Percentiles rank a stretch among this genome's conserved stretches.
These are phyloP conservation scores for Tragelaphus scriptus DNA, from an alignment of 2,113 vertebrate genomes.

Conservation along the genomic window DNA sequence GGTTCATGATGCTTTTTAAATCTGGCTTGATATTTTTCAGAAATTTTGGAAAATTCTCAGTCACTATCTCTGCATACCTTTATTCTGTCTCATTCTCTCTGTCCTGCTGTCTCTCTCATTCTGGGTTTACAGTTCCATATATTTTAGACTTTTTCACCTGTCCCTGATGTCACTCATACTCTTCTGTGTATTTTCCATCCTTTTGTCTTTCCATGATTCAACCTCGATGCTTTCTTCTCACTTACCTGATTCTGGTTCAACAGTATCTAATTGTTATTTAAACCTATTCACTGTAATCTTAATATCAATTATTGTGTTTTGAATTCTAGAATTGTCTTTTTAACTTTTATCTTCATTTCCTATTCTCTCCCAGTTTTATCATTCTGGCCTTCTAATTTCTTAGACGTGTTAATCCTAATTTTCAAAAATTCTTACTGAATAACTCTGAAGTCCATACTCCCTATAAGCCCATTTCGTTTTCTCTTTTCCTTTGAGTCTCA, in stretches of 20 bases:
- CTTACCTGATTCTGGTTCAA: not conserved
- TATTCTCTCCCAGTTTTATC: not conserved
- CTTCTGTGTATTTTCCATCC: not conserved
- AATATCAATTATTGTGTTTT: not conserved
- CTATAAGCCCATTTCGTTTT: not conserved
- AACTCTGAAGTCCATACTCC: not conserved
- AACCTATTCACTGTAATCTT: not conserved
- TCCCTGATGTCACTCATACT: not conserved
- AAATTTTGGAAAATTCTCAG: not conserved
- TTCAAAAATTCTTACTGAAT: not conserved
- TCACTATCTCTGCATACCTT: not conserved
- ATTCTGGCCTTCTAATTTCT: not conserved
- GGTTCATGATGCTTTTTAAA: not conserved
- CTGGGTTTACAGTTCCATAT: not conserved
- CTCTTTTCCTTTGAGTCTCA: not conserved
- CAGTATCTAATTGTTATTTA: not conserved
- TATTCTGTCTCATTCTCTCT: not conserved
- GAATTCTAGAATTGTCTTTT: not conserved
- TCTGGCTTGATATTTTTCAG: not conserved
- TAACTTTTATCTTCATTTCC: not conserved
- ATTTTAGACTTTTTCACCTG: not conserved
- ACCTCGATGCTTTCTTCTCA: not conserved
- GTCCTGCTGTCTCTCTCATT: not conserved
- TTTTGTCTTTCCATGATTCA: not conserved
- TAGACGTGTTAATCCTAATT: not conserved